Evolutionary conservation across 2,797 vertebrate species (phyloP), one percentile per base, ranked within the genome.

Genomic region (Triplophysa yarkandensis): DNA sequence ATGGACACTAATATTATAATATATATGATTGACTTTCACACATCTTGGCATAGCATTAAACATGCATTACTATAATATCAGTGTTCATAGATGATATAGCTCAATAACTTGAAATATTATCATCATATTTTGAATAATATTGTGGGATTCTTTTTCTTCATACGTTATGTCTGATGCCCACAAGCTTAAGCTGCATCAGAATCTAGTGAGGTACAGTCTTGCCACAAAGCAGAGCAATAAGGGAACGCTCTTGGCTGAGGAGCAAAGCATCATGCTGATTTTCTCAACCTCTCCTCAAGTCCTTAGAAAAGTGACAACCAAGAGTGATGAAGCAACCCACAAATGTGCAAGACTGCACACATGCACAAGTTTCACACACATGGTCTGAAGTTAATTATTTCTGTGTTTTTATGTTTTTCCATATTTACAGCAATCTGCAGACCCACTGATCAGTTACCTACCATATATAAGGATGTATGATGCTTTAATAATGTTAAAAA

Each of bases 261-360:
- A 55, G 57, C 55, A 61, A 79, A 57, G 66, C 70, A 77, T 39
- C 36, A 39, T 39, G 36, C 36, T 39, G 36, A 71, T 13, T 30
- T 68, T 44, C 76, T 77, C 77, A 73, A 68, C 68, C 61, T 76
- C 68, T 77, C 60, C 71, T 43, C 57, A 64, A 60, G 71, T 43
- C 66, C 74, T 50, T 27, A 68, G 61, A 77, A 70, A 78, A 70
- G 74, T 30, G 78, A 76, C 68, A 77, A 58, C 34, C 13, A 58
- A 54, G 41, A 80, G 65, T 73, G 77, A 78, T 41, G 25, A 36
- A 74, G 65, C 77, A 71, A 72, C 64, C 55, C 68, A 72, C 69
- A 65, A 71, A 39, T 50, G 62, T 17, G 25, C 58, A 44, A 41
- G 44, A 39, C 68, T 57, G 44, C 54, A 58, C 55, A 44, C 50